Evolutionary conservation across 2,888 invertebrate genomes (phyloP).

Genomic region (Rotaria macrura): DNA sequence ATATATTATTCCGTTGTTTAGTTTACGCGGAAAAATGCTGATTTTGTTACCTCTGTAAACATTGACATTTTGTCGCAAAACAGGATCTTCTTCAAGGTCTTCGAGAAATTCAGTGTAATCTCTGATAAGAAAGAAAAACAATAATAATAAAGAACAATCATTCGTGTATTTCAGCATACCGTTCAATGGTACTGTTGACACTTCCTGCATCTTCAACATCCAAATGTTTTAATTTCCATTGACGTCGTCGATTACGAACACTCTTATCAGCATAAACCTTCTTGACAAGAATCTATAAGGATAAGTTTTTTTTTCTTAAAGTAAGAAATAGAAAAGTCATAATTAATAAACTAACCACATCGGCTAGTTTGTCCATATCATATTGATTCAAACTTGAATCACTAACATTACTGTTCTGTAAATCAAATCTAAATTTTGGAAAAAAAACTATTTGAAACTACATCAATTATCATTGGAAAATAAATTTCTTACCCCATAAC

Average conservation of each 20-base stretch:
- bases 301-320: neutral
- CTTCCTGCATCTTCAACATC: slow-evolving; percentile 50
- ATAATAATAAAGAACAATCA: no score
- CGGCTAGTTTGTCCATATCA: slow-evolving; percentile 60
- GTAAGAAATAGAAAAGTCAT: neutral
- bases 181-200: slow-evolving; percentile 39
- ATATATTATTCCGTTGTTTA: neutral
- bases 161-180: neutral
- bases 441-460: slow-evolving; percentile 9
- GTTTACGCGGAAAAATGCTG: neutral
- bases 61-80: slow-evolving; percentile 77
- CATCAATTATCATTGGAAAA: no score
- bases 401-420: slow-evolving; percentile 80
- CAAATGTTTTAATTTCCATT: slow-evolving; percentile 84
- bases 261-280: slow-evolving; percentile 68
- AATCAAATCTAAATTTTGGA: slow-evolving; percentile 62
- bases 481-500: slow-evolving; percentile 65
- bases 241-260: slow-evolving; percentile 61
- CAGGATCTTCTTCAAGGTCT: slow-evolving; percentile 86
- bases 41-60: slow-evolving; percentile 60
- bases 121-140: slow-evolving; percentile 52
- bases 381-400: slow-evolving; percentile 76
- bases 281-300: slow-evolving; percentile 67
- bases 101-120: slow-evolving; percentile 91
- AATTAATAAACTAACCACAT: slow-evolving; percentile 55